Conservation (phyloP, 2,888 invertebrate genomes). For the Chloroclysta siterata region DNA sequence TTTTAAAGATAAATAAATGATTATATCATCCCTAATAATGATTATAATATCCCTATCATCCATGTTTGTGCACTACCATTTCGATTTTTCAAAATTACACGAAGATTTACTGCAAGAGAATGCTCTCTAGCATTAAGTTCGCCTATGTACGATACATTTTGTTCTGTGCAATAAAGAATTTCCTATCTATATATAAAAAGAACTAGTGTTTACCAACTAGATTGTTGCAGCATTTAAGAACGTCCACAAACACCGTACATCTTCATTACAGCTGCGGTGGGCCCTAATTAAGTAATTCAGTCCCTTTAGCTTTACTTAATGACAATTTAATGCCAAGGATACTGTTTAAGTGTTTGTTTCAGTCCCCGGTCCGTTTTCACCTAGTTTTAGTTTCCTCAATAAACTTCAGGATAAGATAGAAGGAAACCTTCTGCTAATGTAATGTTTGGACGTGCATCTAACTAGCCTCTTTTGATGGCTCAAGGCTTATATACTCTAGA, state of each 20-base stretch:
- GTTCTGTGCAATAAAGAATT: no score
- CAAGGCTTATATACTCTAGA: no score
- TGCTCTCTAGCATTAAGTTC: no score
- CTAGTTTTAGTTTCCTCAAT: slow-evolving; percentile 22
- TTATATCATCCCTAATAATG: no score
- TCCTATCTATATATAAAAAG: no score
- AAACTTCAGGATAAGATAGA: background rate
- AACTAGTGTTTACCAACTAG: background rate
- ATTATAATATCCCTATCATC: no score
- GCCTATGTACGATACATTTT: no score
- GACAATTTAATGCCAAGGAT: slow-evolving; percentile 75
- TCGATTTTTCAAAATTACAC: no score
- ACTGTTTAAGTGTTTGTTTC: slow-evolving; percentile 41
- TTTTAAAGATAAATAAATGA: no score
- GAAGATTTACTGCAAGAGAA: no score
- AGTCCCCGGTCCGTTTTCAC: slow-evolving; percentile 23
- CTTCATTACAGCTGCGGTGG: slow-evolving; percentile 58
- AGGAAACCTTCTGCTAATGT: no score
- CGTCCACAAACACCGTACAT: slow-evolving; percentile 60
- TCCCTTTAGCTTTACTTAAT: slow-evolving; percentile 72
- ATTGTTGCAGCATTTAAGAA: slow-evolving; percentile 10
- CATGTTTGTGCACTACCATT: no score
- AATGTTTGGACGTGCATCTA: background rate
- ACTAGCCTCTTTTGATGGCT: background rate
- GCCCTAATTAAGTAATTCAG: slow-evolving; percentile 76